Base-by-base conservation (phyloP, 2,113 vertebrate genomes). In the Diglossa brunneiventris region DNA sequence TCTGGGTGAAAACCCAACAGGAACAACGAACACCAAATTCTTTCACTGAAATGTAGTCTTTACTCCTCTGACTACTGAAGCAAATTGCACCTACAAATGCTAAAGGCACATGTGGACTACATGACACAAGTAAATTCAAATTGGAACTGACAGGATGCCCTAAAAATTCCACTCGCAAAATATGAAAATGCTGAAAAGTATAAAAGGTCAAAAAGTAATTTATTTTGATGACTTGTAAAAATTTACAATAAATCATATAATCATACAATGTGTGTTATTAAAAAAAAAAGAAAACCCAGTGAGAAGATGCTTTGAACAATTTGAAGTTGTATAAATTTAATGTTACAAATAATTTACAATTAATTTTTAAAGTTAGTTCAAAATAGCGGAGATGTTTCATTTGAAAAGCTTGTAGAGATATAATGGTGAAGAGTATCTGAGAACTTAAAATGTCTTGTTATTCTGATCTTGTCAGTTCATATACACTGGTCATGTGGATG, bases 371-470 rank as follows among this genome's bases (percentile, higher is more conserved):
- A 62, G 6, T 1, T 8, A 67, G 63, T 92, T 73, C 19, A 63
- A 61, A 83, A 77, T 59, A 39, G 3, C 28, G 3, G 10, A 17
- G 15, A 44, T 50, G 53, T 42, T 69, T 90, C 0, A 67, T 89
- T 76, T 70, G 52, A 56, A 59, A 83, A 41, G 10, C 47, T 67
- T 56, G 31, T 35, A 42, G 42, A 49, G 15, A 42, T 47, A 46
- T 33, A 85, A 62, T 50, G 5, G 17, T 63, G 35, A 74, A 67
- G 62, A 69, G 20, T 58, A 84, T 11, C 22, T 81, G 56, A 83
- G 85, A 90, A 87, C 56, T 84, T 89, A 79, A 91, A 87, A 92
- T 76, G 83, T 37, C 76, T 89, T 87, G 47, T 94, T 96, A 74
- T 78, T 50, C 23, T 92, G 73, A 81, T 88, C 92, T 84, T 88